Base-by-base conservation (phyloP, 2,797 vertebrate species). In the Malurus leucopterus region DNA sequence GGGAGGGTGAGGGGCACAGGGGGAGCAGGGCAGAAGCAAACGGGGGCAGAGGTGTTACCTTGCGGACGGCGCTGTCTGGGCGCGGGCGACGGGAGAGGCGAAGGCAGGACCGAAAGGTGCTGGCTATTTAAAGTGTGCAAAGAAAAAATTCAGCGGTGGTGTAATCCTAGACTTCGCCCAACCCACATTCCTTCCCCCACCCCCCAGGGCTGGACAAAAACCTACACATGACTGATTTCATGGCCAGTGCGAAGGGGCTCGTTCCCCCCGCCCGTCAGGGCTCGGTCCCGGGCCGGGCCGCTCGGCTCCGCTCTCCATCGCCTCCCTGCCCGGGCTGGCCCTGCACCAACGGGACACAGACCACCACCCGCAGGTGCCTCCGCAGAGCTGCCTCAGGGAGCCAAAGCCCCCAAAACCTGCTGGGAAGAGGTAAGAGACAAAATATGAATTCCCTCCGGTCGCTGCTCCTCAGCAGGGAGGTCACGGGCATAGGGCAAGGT, bases 141-240 rank as follows among this genome's bases (percentile, higher is more conserved):
- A 94, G 84, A 34, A 88, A 91, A 94, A 89, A 86, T 91, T 95
- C 93, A 36, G 93, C 73, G 1, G 81, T 93, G 84, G 93, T 97
- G 97, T 96, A 97, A 97, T 97, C 96, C 96, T 96, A 97, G 96
- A 97, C 97, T 96, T 95, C 77, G 96, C 94, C 96, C 97, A 87
- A 94, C 97, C 97, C 97, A 97, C 97, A 97, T 97, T 97, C 96
- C 93, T 78, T 93, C 94, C 95, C 95, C 89, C 84, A 68, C 91
- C 94, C 90, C 90, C 69, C 49, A 93, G 89, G 95, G 93, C 91
- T 59, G 80, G 86, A 93, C 95, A 94, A 93, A 92, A 92, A 69
- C 91, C 90, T 85, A 57, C 94, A 95, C 92, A 83, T 44, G 91
- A 96, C 93, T 91, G 93, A 92, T 81, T 95, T 86, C 84, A 86